Conservation (phyloP, 2,113 vertebrate species). For the Ptychochromis oligacanthus region DNA sequence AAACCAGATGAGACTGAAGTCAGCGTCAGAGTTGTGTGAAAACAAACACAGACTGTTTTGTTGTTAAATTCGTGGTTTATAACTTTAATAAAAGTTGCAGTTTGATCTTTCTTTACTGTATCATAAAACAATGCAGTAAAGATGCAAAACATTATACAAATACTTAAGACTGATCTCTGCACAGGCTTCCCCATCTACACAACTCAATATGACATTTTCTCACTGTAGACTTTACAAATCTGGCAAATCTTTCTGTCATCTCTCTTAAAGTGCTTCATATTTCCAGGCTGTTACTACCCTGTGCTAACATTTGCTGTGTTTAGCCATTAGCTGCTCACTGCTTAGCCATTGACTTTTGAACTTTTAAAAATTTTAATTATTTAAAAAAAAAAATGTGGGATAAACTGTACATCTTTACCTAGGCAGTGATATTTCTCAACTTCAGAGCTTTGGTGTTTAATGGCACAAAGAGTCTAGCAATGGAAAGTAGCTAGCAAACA, state of each 20-base stretch:
- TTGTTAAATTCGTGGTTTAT: background rate
- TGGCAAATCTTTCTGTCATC: too few species aligned
- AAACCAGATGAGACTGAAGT: background rate
- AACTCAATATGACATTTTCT: background rate
- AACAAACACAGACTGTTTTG: background rate
- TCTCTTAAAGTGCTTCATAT: background rate
- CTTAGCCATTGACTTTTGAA: background rate
- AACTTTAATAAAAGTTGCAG: slow-evolving; percentile 7
- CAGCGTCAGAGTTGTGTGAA: background rate
- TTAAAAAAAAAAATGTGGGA: too few species aligned
- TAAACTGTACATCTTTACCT: background rate
- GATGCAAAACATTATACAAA: background rate
- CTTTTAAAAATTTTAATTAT: background rate
- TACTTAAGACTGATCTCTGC: background rate
- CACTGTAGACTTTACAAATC: background rate
- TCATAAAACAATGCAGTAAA: background rate
- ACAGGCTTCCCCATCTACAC: background rate
- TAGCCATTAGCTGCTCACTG: background rate
- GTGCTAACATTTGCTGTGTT: background rate
- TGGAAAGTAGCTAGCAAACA: background rate
- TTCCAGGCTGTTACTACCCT: background rate
- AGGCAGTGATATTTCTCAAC: background rate
- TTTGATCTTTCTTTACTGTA: background rate
- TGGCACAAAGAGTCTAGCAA: background rate
- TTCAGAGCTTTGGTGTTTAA: background rate